phyloP scores from a whole-genome alignment of 2,797 vertebrate genomes.

The Sylvia borin region DNA sequence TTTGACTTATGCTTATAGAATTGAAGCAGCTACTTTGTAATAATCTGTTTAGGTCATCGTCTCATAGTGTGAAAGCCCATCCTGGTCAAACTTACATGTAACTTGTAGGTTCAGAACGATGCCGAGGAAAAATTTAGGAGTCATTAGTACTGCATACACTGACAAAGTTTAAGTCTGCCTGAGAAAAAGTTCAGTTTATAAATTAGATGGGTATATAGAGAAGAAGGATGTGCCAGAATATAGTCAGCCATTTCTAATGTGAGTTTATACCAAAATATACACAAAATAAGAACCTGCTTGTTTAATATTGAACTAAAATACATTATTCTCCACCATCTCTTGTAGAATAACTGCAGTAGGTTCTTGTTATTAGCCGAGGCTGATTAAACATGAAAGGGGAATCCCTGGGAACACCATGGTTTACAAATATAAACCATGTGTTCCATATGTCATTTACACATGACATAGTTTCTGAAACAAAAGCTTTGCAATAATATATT shows the following conservation, averaged over 20 bases:
- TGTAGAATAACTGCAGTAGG: background rate
- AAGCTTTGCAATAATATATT: background rate
- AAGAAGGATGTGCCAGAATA: background rate
- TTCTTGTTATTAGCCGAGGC: background rate
- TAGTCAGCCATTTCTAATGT: background rate
- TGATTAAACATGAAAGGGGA: background rate
- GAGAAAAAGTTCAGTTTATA: conserved; percentile 40
- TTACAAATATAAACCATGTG: background rate
- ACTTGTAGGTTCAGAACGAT: background rate
- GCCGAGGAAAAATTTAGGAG: background rate
- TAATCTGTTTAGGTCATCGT: background rate
- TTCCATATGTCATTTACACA: background rate
- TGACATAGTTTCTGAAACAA: background rate
- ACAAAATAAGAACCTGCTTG: background rate
- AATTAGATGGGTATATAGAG: background rate
- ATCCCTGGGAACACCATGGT: background rate
- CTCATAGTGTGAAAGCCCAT: background rate
- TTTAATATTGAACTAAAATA: conserved; percentile 25
- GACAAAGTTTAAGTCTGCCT: background rate
- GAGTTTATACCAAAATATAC: background rate
- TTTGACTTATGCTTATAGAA: background rate
- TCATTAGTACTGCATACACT: background rate
- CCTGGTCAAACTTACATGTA: background rate
- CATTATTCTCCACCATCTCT: background rate
- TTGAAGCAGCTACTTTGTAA: background rate